phyloP scores from a whole-genome alignment of 2,888 invertebrate genomes.

The Zhengitettix transpicula region DNA sequence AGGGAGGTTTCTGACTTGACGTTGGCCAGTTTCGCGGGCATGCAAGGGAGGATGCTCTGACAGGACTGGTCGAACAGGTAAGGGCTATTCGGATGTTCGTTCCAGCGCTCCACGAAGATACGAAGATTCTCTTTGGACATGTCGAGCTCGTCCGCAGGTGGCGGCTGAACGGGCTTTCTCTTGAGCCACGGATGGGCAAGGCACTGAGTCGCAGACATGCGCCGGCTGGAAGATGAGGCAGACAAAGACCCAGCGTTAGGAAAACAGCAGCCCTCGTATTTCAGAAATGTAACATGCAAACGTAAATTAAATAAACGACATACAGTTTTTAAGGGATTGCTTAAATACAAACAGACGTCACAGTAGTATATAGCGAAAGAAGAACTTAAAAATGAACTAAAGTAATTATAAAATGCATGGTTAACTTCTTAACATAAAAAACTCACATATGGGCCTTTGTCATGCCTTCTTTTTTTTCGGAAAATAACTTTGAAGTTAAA shows the following conservation, averaged over 20 bases:
- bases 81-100: conserved; percentile 75
- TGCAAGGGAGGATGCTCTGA: conserved; percentile 13
- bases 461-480: conserved; percentile 8
- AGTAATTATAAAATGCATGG: no score
- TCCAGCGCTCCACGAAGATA: conserved; percentile 74
- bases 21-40: conserved; percentile 22
- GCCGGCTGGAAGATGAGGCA: conserved; percentile 42
- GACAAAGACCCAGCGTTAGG: conserved; percentile 19
- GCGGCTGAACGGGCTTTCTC: conserved; percentile 29
- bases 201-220: conserved; percentile 70
- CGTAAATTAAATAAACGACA: no score
- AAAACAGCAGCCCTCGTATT: not conserved
- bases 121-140: conserved; percentile 70
- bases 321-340: no score
- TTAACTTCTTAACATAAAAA: conserved; percentile 1
- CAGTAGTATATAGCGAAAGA: no score
- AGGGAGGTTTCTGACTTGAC: conserved; percentile 28
- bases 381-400: no score
- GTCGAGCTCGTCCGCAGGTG: conserved; percentile 36
- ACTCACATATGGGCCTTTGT: conserved; percentile 12
- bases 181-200: conserved; percentile 76
- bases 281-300: no score
- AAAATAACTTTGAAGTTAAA: no score
- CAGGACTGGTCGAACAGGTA: conserved; percentile 56
- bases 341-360: no score